Conservation (phyloP, 2,113 vertebrate species). For the Columba janthina region DNA sequence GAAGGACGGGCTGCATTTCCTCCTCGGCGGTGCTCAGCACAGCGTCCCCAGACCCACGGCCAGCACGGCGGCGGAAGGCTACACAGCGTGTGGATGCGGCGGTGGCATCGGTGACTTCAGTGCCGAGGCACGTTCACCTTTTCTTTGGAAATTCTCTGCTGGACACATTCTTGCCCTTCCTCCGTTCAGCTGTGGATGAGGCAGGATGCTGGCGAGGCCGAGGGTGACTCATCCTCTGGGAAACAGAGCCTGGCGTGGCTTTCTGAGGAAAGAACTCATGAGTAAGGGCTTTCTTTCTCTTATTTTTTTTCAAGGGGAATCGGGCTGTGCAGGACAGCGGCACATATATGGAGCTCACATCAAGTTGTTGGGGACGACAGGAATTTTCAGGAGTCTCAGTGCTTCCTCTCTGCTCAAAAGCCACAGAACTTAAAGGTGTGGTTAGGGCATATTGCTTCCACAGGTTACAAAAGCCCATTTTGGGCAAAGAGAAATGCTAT, state of each 20-base stretch:
- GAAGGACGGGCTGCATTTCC: background rate
- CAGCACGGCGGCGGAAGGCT: rapidly evolving
- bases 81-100: rapidly evolving
- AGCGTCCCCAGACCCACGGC: rapidly evolving
- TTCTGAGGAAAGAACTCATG: slow-evolving; percentile 32
- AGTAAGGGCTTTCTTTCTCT: background rate
- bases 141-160: background rate
- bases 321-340: background rate
- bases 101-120: background rate
- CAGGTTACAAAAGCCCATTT: background rate
- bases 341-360: background rate
- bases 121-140: background rate
- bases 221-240: slow-evolving; percentile 31
- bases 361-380: background rate
- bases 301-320: background rate
- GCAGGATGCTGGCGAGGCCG: slow-evolving; percentile 18
- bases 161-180: background rate
- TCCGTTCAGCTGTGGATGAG: background rate
- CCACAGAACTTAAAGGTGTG: background rate
- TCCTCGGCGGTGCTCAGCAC: rapidly evolving
- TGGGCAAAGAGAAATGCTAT: background rate
- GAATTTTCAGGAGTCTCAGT: background rate
- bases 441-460: background rate
- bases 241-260: background rate
- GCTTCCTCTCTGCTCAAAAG: background rate